A percentile compares a stretch with the other conserved stretches of the same genome.
Evolutionary conservation across 2,113 vertebrate species (phyloP).

Genomic region (Australoheros scitulus): DNA sequence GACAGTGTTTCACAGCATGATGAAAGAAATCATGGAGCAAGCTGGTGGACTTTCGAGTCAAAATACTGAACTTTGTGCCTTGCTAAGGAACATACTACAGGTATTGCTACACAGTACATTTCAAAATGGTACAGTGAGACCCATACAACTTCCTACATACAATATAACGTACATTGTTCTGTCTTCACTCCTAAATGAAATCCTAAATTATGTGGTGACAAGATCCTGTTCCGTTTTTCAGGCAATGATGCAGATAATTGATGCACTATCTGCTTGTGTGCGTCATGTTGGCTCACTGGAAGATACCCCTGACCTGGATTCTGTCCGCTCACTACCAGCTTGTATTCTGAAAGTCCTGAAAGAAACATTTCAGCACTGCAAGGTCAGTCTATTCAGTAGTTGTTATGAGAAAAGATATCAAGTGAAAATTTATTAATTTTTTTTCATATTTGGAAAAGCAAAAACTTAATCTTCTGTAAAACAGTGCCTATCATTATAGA

Average conservation of each 20-base stretch:
- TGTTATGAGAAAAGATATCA: neutral
- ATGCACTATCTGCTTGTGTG: conserved; percentile 83
- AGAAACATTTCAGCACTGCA: conserved; percentile 91
- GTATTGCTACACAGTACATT: conserved; percentile 53
- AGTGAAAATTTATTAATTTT: neutral
- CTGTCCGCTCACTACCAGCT: conserved; percentile 85
- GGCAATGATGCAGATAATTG: conserved; percentile 86
- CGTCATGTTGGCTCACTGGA: conserved; percentile 81
- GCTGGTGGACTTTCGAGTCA: conserved; percentile 86
- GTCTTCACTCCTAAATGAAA: neutral
- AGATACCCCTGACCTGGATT: conserved; percentile 73
- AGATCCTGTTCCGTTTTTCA: conserved; percentile 53
- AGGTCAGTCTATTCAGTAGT: conserved; percentile 74
- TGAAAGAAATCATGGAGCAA: conserved; percentile 84
- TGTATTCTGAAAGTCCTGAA: conserved; percentile 87
- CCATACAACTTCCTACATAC: neutral
- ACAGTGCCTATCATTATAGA: no score
- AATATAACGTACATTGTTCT: neutral
- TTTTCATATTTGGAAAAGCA: neutral
- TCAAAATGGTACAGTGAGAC: neutral
- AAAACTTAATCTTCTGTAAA: neutral
- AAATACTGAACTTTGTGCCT: conserved; percentile 82
- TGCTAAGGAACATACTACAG: conserved; percentile 85
- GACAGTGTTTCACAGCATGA: conserved; percentile 86
- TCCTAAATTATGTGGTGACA: neutral